These are phyloP conservation scores for Lycocerus yunnanus DNA, from an alignment of 2,888 invertebrate genomes.

Conservation along the genomic window DNA sequence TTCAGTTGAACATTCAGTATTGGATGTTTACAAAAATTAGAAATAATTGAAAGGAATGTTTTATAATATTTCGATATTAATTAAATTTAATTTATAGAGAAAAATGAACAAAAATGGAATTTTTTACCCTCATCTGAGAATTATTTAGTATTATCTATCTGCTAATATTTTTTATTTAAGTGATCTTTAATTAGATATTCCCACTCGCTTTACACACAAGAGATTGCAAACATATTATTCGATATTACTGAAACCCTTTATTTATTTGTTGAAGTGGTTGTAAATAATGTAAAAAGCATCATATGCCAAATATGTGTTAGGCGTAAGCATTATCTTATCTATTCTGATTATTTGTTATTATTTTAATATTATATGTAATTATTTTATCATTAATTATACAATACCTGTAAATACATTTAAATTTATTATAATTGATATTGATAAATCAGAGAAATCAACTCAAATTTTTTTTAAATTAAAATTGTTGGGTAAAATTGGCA, in stretches of 20 bases:
- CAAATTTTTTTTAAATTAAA: no score
- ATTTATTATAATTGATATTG: neutral
- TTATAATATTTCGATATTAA: no score
- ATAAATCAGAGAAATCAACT: no score
- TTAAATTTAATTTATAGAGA: no score
- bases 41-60: no score
- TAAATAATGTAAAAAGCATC: slow-evolving; percentile 19
- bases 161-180: neutral
- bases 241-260: slow-evolving; percentile 8
- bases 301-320: slow-evolving; percentile 10
- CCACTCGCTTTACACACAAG: neutral
- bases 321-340: slow-evolving; percentile 17
- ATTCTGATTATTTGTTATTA: slow-evolving; percentile 10
- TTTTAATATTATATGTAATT: slow-evolving; percentile 6
- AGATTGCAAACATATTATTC: slow-evolving; percentile 8
- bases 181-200: neutral
- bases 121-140: no score
- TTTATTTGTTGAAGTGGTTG: slow-evolving; percentile 10
- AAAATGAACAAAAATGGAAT: no score
- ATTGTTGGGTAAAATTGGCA: no score
- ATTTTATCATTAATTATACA: slow-evolving; percentile 3
- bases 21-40: no score
- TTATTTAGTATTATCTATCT: neutral
- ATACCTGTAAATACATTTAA: neutral
- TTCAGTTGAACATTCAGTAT: no score